Base-by-base conservation (phyloP, 1,140 invertebrate genomes). In the Cotesia vestalis region DNA sequence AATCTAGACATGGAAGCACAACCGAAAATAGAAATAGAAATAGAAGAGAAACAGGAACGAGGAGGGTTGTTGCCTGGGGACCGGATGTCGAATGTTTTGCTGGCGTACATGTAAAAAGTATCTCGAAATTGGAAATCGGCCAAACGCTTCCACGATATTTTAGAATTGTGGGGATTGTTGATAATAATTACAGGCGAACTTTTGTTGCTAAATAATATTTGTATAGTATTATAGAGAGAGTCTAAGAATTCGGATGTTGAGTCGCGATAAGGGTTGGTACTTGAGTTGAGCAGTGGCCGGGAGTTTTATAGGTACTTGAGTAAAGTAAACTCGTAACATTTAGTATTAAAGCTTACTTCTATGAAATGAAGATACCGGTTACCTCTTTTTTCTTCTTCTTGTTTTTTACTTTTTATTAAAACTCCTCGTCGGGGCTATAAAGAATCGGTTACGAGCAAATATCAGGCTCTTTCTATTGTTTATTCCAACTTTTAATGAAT, bases 21-120 rank as follows among this genome's bases (percentile, higher is more conserved):
- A 20, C n/a, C 8, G 6, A 11, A 46, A 46, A 8, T 46, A 46
- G 40, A 46, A 61, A 34, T 17, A 11, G 40, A 46, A 55, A 11
- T 52, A 68, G 52, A 34, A 61, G 27, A 17, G 17, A 63, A 27
- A 36, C 8, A 4, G 53, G 14, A 35, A 5, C n/a, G 17, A 36
- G 34, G 27, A 17, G 35, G 57, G 53, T 36, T 46, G 68, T 36
- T 46, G 68, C 36, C 57, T 63, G 27, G 38, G 63, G 46, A 60
- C 51, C 64, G 60, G 69, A 70, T 61, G 73, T 57, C 40, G 69
- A 34, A 59, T 78, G 75, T 78, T 78, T 78, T 78, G 77, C 73
- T 78, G 77, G 75, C 77, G 73, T 71, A 73, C 67, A 36, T 69
- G 73, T 74, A 60, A 74, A 70, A 74, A 73, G 66, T 63, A 60